A percentile compares a stretch with the other conserved stretches of the same genome.
phyloP scores from a whole-genome alignment of 2,888 invertebrate genomes.

The Caenorhabditis sulstoni region DNA sequence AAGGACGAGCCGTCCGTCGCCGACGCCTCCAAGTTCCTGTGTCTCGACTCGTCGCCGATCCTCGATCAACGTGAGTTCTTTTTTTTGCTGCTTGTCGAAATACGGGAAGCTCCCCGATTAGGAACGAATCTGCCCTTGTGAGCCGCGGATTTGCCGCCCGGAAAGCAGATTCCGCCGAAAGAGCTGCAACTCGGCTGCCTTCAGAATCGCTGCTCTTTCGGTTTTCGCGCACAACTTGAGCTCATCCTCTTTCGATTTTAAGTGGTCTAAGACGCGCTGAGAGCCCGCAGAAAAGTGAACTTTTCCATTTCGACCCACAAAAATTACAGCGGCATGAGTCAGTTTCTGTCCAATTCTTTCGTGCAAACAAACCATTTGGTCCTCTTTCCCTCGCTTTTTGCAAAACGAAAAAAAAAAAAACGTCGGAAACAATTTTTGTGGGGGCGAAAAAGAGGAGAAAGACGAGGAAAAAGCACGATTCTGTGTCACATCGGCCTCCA shows the following conservation, averaged over 20 bases:
- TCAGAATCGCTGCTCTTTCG: slow-evolving; percentile 14
- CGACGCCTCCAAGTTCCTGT: slow-evolving; percentile 28
- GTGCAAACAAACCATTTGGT: too few species aligned
- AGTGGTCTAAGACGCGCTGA: slow-evolving; percentile 5
- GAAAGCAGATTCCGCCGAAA: neutral
- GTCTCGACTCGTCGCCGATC: slow-evolving; percentile 22
- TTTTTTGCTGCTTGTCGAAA: slow-evolving; percentile 3
- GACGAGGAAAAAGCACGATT: too few species aligned
- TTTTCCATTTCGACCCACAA: neutral
- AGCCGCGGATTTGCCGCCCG: slow-evolving; percentile 20
- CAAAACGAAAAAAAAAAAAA: too few species aligned
- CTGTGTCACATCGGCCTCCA: too few species aligned
- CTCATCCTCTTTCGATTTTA: neutral
- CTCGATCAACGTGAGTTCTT: slow-evolving; percentile 26
- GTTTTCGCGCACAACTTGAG: slow-evolving; percentile 18
- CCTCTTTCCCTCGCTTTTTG: too few species aligned
- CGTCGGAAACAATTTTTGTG: too few species aligned
- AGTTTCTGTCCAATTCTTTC: too few species aligned
- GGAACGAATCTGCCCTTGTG: slow-evolving; percentile 17
- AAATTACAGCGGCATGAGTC: too few species aligned
- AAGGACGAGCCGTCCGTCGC: slow-evolving; percentile 36
- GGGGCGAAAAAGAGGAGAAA: too few species aligned
- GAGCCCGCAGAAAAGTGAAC: slow-evolving; percentile 18
- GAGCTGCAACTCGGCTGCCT: neutral
- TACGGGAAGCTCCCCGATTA: neutral